phyloP scores from a whole-genome alignment of 2,797 vertebrate genomes.

The Pseudochaenichthys georgianus region DNA sequence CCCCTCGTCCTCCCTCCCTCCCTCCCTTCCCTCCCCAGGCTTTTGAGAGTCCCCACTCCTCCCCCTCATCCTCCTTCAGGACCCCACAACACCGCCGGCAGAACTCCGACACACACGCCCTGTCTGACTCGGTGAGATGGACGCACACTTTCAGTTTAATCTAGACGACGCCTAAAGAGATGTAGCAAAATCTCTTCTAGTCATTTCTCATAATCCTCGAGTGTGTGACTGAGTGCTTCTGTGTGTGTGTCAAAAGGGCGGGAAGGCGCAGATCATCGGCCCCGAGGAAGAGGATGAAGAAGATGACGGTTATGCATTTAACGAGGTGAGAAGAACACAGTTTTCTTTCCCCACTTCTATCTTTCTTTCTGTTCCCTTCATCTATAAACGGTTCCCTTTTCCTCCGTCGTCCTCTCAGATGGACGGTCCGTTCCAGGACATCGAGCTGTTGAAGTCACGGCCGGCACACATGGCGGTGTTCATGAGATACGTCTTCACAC shows the following conservation, averaged over 20 bases:
- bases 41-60: conserved; percentile 90
- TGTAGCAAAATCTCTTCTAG: background rate
- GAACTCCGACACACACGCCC: conserved; percentile 79
- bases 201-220: no score
- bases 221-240: background rate
- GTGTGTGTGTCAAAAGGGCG: conserved; percentile 63
- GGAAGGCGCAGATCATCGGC: conserved; percentile 89
- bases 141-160: conserved; percentile 16
- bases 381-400: background rate
- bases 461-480: conserved; percentile 94
- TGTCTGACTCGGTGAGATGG: conserved; percentile 85
- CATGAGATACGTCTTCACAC: conserved; percentile 93
- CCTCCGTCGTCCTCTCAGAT: conserved; percentile 62
- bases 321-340: conserved; percentile 84
- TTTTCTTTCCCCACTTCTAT: background rate
- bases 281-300: conserved; percentile 94
- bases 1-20: conserved; percentile 36
- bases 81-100: conserved; percentile 83
- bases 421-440: conserved; percentile 93
- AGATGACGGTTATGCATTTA: conserved; percentile 84
- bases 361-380: background rate
- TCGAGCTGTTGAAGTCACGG: conserved; percentile 89
- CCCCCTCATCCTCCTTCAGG: conserved; percentile 86
- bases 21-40: conserved; percentile 74
- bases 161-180: background rate